Percentiles rank a stretch among this genome's conserved stretches.
phyloP scores from a whole-genome alignment of 2,888 invertebrate species.

The Eristalinus aeneus region DNA sequence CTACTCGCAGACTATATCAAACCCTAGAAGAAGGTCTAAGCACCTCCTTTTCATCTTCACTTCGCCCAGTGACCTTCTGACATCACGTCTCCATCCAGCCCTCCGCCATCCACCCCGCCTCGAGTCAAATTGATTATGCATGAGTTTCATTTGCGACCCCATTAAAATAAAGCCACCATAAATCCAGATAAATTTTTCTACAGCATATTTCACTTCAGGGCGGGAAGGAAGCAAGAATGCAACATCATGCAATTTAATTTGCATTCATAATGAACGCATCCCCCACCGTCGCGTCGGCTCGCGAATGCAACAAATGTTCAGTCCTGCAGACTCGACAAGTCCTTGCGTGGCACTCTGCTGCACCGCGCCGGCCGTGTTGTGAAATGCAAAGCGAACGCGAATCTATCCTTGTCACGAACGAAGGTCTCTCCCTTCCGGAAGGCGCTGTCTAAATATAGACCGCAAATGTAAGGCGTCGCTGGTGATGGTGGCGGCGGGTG shows the following conservation, averaged over 20 bases:
- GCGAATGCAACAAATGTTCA: slow-evolving; percentile 38
- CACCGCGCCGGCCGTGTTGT: not conserved
- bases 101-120: not conserved
- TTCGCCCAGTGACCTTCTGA: not conserved
- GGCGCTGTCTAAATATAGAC: slow-evolving; percentile 55
- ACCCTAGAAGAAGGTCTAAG: not conserved
- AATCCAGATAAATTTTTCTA: slow-evolving; percentile 14
- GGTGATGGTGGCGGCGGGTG: not conserved
- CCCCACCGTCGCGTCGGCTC: not conserved
- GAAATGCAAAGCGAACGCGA: slow-evolving; percentile 38
- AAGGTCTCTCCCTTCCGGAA: slow-evolving; percentile 62
- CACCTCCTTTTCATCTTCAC: not conserved
- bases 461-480: slow-evolving; percentile 37
- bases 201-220: slow-evolving; percentile 9
- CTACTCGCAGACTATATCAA: too few species aligned
- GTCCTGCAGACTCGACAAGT: not conserved
- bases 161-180: not conserved
- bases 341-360: not conserved
- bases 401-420: slow-evolving; percentile 68
- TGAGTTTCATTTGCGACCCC: not conserved
- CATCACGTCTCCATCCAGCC: not conserved
- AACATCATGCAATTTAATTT: slow-evolving; percentile 41
- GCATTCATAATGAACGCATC: slow-evolving; percentile 20
- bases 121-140: not conserved
- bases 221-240: not conserved